Evolutionary conservation across 2,113 vertebrate species (phyloP).

Genomic region (Oriolus oriolus): DNA sequence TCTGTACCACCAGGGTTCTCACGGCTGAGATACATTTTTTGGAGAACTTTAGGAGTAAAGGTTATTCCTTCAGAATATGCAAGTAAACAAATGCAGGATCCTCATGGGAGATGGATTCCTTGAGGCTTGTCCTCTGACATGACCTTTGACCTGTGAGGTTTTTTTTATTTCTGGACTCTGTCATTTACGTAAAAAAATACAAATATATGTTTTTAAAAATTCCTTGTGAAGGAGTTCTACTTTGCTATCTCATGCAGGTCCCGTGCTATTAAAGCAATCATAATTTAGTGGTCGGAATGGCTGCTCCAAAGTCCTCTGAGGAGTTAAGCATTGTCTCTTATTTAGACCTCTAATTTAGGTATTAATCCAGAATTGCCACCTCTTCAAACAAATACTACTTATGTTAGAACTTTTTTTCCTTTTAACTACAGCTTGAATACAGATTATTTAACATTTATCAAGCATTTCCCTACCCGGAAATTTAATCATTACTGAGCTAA

Average conservation of each 20-base stretch:
- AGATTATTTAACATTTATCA: neutral
- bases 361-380: neutral
- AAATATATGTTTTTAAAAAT: neutral
- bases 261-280: neutral
- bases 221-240: neutral
- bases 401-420: neutral
- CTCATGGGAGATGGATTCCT: neutral
- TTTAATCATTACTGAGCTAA: neutral
- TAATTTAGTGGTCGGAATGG: neutral
- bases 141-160: neutral
- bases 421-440: neutral
- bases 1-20: neutral
- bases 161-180: neutral
- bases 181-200: neutral
- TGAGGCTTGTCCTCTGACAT: neutral
- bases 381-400: neutral
- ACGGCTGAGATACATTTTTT: neutral
- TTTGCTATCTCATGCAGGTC: neutral
- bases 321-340: neutral
- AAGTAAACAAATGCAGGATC: neutral
- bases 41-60: neutral
- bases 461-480: neutral
- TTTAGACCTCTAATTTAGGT: neutral
- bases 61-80: neutral
- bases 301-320: neutral